phyloP scores from a whole-genome alignment of 2,113 vertebrate species.

The Cricetomys ansorgei region DNA sequence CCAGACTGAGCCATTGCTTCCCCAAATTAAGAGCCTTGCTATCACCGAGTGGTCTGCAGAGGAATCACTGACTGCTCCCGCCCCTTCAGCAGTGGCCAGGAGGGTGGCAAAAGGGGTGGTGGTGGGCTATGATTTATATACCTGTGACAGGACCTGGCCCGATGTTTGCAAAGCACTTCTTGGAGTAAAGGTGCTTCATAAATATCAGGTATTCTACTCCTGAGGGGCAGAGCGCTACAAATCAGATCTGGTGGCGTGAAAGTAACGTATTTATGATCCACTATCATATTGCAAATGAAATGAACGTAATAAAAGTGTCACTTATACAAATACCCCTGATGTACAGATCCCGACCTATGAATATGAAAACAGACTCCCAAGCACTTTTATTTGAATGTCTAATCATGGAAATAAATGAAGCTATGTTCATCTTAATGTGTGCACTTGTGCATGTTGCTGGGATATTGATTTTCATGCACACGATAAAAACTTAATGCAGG shows the following conservation, averaged over 20 bases:
- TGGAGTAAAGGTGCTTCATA: constrained; percentile 67
- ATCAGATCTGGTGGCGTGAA: constrained; percentile 81
- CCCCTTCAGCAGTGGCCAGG: background rate
- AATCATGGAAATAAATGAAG: constrained; percentile 84
- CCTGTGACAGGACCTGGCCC: background rate
- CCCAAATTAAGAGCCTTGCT: background rate
- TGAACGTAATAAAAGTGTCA: constrained; percentile 83
- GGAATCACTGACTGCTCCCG: background rate
- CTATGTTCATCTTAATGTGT: constrained; percentile 79
- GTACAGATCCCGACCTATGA: constrained; percentile 81
- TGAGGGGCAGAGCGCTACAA: constrained; percentile 78
- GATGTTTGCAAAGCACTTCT: constrained; percentile 57
- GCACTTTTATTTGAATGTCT: constrained; percentile 83
- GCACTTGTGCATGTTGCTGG: constrained; percentile 76
- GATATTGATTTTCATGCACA: constrained; percentile 73
- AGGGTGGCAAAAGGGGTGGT: background rate
- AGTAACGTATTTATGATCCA: constrained; percentile 82
- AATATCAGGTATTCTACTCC: constrained; percentile 73
- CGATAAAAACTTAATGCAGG: constrained; percentile 69
- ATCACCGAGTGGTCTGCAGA: background rate
- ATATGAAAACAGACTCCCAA: constrained; percentile 83
- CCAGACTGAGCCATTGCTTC: background rate
- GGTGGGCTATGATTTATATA: constrained; percentile 25
- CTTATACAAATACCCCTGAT: constrained; percentile 83
- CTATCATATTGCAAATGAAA: constrained; percentile 85